A percentile compares a stretch with the other conserved stretches of the same genome.
phyloP scores from a whole-genome alignment of 2,888 invertebrate genomes.

The Mythimna impura region DNA sequence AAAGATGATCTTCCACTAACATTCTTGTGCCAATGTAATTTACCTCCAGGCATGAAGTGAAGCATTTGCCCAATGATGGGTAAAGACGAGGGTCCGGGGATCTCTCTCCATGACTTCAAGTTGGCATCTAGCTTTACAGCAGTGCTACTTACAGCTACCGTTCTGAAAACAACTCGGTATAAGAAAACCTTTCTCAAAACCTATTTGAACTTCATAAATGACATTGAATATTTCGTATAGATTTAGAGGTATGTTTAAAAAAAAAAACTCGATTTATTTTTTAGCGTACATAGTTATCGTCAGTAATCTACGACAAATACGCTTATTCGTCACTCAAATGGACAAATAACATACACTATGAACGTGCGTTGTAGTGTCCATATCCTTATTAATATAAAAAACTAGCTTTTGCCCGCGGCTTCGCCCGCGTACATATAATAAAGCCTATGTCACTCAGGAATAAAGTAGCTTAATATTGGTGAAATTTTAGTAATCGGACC shows the following conservation, averaged over 20 bases:
- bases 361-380: neutral
- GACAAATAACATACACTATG: neutral
- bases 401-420: too few species aligned
- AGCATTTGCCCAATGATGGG: conserved; percentile 80
- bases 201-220: too few species aligned
- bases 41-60: conserved; percentile 78
- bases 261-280: too few species aligned
- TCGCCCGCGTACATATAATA: too few species aligned
- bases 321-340: neutral
- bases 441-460: too few species aligned
- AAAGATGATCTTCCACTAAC: neutral
- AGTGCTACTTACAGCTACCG: conserved; percentile 34
- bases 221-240: too few species aligned
- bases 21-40: neutral
- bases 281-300: neutral
- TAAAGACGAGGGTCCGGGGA: conserved; percentile 85
- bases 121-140: conserved; percentile 37
- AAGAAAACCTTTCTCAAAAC: neutral
- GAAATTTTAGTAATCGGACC: too few species aligned
- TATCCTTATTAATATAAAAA: neutral
- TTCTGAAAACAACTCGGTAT: conserved; percentile 36
- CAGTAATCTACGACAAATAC: neutral
- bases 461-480: too few species aligned
- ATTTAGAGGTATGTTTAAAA: too few species aligned
- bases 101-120: conserved; percentile 74